phyloP scores from a whole-genome alignment of 2,113 vertebrate genomes.

The Australoheros scitulus region DNA sequence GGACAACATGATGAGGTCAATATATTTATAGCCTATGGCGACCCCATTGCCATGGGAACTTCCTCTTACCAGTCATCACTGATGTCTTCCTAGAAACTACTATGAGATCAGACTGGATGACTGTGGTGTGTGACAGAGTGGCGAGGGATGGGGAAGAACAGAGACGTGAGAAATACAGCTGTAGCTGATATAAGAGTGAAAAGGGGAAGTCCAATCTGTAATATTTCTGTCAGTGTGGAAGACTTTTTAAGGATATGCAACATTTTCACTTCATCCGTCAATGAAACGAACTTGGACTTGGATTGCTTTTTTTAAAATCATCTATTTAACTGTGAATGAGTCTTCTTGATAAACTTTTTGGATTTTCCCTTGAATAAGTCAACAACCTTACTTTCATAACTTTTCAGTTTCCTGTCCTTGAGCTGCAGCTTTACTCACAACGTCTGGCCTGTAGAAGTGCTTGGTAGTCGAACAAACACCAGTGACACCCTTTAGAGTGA shows the following conservation, averaged over 20 bases:
- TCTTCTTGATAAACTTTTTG: no score
- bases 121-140: slow-evolving; percentile 16
- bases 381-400: background rate
- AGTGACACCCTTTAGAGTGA: slow-evolving; percentile 16
- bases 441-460: background rate
- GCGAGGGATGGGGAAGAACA: slow-evolving; percentile 18
- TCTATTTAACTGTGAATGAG: background rate
- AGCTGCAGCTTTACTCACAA: background rate
- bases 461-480: slow-evolving; percentile 5
- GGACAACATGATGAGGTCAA: background rate
- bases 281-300: background rate
- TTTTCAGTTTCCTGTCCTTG: background rate
- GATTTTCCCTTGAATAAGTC: background rate
- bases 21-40: slow-evolving; percentile 63
- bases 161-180: slow-evolving; percentile 6
- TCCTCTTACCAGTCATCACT: slow-evolving; percentile 54
- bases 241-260: slow-evolving; percentile 8
- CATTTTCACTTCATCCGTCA: slow-evolving; percentile 10
- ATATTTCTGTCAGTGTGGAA: slow-evolving; percentile 4
- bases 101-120: slow-evolving; percentile 37
- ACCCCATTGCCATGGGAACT: slow-evolving; percentile 69
- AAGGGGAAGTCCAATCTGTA: slow-evolving; percentile 24
- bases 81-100: slow-evolving; percentile 20
- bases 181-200: slow-evolving; percentile 14
- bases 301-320: background rate